A percentile compares a stretch with the other conserved stretches of the same genome.
Conservation (phyloP, 2,113 vertebrate genomes). For the Callipepla squamata region DNA sequence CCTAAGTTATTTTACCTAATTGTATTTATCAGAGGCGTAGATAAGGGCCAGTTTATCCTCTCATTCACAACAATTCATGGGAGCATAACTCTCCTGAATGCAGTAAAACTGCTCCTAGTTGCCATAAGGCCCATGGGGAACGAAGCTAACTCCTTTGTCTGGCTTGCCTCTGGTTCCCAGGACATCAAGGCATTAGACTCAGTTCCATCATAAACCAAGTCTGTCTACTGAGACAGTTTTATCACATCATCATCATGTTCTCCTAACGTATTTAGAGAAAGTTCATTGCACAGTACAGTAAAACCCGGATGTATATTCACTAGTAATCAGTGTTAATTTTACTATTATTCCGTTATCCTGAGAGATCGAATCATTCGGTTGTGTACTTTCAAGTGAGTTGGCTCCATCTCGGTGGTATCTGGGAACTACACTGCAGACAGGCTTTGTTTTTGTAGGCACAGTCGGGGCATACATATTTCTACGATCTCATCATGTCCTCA, state of each 20-base stretch:
- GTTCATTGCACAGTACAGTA: not conserved
- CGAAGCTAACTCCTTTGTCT: constrained; percentile 24
- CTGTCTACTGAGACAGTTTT: not conserved
- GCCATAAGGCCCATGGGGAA: not conserved
- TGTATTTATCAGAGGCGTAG: not conserved
- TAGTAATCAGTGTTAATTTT: constrained; percentile 33
- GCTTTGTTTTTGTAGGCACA: constrained; percentile 39
- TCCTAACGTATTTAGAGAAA: constrained; percentile 12
- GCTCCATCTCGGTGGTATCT: constrained; percentile 56
- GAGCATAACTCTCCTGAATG: not conserved
- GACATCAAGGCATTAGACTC: not conserved
- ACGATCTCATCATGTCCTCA: constrained; percentile 37
- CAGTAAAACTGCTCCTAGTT: not conserved
- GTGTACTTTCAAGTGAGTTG: constrained; percentile 34
- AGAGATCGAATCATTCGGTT: constrained; percentile 23
- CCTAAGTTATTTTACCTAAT: not conserved
- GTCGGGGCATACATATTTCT: constrained; percentile 30
- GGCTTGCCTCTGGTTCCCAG: not conserved
- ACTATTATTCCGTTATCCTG: constrained; percentile 42
- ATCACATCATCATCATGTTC: not conserved
- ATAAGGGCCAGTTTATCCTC: not conserved
- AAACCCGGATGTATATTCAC: constrained; percentile 26
- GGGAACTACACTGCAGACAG: constrained; percentile 61
- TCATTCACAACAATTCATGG: not conserved
- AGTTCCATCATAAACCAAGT: not conserved